These are phyloP conservation scores for Mythimna impura DNA, from an alignment of 2,888 invertebrate genomes.

Conservation along the genomic window DNA sequence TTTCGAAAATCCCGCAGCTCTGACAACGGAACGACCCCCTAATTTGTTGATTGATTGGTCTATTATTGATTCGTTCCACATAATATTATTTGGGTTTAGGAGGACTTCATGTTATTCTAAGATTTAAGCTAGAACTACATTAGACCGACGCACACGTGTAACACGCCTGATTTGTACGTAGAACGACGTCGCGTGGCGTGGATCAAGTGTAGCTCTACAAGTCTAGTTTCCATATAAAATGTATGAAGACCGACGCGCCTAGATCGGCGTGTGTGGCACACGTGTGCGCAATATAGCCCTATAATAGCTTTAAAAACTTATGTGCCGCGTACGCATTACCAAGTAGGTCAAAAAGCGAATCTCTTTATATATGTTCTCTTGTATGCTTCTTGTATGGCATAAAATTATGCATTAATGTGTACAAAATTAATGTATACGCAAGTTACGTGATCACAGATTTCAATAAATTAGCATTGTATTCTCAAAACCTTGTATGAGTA, in stretches of 20 bases:
- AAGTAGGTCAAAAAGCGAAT: neutral
- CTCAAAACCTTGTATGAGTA: slow-evolving; percentile 43
- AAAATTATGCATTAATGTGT: slow-evolving; percentile 29
- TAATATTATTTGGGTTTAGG: too few relatives aligned
- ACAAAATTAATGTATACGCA: slow-evolving; percentile 9
- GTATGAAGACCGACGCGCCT: too few relatives aligned
- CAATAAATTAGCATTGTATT: slow-evolving; percentile 38
- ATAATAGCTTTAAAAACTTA: too few relatives aligned
- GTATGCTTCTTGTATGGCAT: slow-evolving; percentile 4
- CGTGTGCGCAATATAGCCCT: too few relatives aligned
- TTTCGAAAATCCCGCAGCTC: too few relatives aligned
- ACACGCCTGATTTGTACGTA: too few relatives aligned
- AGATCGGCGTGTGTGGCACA: too few relatives aligned
- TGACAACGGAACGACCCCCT: neutral
- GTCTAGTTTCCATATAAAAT: too few relatives aligned
- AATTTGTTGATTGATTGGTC: neutral
- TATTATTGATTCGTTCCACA: neutral
- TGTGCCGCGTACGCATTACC: neutral
- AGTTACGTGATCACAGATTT: slow-evolving; percentile 16
- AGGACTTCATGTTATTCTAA: neutral
- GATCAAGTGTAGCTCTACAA: too few relatives aligned
- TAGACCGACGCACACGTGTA: too few relatives aligned
- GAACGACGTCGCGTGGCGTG: too few relatives aligned
- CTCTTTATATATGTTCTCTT: neutral
- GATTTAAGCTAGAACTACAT: neutral